phyloP scores from a whole-genome alignment of 1,140 invertebrate species.

The Epicauta chinensis region DNA sequence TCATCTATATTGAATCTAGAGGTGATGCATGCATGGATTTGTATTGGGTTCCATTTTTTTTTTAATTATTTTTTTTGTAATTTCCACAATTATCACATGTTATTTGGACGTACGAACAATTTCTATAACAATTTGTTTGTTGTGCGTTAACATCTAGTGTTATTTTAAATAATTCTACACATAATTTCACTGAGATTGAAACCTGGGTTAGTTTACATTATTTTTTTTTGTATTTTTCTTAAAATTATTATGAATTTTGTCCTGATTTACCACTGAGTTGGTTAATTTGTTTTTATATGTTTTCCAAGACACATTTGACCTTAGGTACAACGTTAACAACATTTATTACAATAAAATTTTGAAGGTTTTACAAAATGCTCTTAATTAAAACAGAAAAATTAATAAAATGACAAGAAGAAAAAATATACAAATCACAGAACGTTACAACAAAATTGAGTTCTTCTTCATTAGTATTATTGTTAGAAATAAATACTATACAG shows the following conservation, averaged over 20 bases:
- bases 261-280: constrained; percentile 35
- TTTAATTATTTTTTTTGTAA: too few species aligned
- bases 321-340: constrained; percentile 34
- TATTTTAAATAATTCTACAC: constrained; percentile 22
- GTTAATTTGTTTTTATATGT: too few species aligned
- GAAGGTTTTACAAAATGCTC: constrained; percentile 36
- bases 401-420: constrained; percentile 2
- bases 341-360: constrained; percentile 30
- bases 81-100: constrained; percentile 36
- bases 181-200: constrained; percentile 33
- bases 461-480: constrained; percentile 12
- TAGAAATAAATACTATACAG: constrained; percentile 42
- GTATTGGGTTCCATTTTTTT: too few species aligned
- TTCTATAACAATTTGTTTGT: constrained; percentile 29
- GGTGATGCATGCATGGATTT: constrained; percentile 22
- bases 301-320: constrained; percentile 35
- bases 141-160: constrained; percentile 26
- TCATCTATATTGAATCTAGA: constrained; percentile 14
- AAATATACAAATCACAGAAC: constrained; percentile 14
- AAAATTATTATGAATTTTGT: constrained; percentile 19
- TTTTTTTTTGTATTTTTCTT: background rate
- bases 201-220: constrained; percentile 28
- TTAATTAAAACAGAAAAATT: too few species aligned
- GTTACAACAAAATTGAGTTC: constrained; percentile 7
- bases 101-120: constrained; percentile 30